Evolutionary conservation across 2,888 invertebrate genomes (phyloP).

Genomic region (Hirtodrosophila duncani): DNA sequence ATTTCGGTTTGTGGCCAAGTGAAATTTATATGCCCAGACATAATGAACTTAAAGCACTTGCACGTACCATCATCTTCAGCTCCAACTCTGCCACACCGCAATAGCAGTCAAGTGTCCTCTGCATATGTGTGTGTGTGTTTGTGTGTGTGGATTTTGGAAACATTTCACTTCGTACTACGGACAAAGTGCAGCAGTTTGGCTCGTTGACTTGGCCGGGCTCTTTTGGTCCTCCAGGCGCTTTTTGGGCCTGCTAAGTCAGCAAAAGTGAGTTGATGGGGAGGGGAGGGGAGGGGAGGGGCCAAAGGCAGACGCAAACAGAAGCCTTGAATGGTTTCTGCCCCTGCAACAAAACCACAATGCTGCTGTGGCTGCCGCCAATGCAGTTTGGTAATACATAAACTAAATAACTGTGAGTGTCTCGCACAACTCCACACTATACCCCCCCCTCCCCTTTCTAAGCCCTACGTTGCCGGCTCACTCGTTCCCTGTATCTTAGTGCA

Average conservation of each 20-base stretch:
- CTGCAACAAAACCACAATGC: neutral
- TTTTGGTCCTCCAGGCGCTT: conserved; percentile 31
- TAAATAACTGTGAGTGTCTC: conserved; percentile 33
- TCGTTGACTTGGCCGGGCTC: conserved; percentile 34
- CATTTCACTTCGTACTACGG: conserved; percentile 44
- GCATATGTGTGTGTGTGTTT: conserved; percentile 4
- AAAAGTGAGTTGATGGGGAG: neutral
- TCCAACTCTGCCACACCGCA: neutral
- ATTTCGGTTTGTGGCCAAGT: conserved; percentile 70
- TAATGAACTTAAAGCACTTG: conserved; percentile 68
- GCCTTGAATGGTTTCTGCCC: no score
- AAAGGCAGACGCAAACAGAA: no score
- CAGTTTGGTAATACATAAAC: conserved; percentile 52
- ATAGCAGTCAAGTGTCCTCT: no score
- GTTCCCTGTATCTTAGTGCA: conserved; percentile 4
- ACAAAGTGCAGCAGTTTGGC: conserved; percentile 51
- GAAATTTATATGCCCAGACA: conserved; percentile 72
- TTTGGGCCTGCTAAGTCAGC: conserved; percentile 13
- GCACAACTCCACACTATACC: neutral
- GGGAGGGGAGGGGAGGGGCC: neutral
- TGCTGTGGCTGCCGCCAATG: conserved; percentile 47
- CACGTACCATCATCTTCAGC: conserved; percentile 34
- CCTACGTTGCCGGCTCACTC: neutral
- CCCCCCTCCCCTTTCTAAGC: neutral
- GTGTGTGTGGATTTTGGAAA: conserved; percentile 27